A percentile compares a stretch with the other conserved stretches of the same genome.
phyloP scores from a whole-genome alignment of 2,113 vertebrate species.

The Neomonachus schauinslandi region DNA sequence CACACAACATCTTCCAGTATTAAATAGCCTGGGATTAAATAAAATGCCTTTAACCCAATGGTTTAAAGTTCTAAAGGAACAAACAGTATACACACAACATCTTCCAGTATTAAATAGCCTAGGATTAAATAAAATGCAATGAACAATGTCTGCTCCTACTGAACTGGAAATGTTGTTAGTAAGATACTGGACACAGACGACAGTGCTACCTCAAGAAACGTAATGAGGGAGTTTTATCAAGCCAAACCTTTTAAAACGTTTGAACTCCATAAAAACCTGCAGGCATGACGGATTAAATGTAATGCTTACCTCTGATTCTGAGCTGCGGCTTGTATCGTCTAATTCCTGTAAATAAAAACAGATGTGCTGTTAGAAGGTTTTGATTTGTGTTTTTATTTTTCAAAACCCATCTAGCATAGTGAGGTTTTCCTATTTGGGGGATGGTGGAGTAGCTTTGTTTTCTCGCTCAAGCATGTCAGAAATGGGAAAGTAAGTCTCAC shows the following conservation, averaged over 20 bases:
- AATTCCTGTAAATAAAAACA: conserved; percentile 83
- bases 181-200: conserved; percentile 21
- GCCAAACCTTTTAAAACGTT: conserved; percentile 49
- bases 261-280: conserved; percentile 63
- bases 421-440: conserved; percentile 36
- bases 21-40: conserved; percentile 72
- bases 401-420: conserved; percentile 60
- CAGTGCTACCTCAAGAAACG: conserved; percentile 46
- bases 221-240: conserved; percentile 63
- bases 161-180: conserved; percentile 62
- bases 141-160: conserved; percentile 28
- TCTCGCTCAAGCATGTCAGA: conserved; percentile 65
- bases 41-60: conserved; percentile 70
- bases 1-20: conserved; percentile 40
- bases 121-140: conserved; percentile 68
- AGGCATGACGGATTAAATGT: conserved; percentile 67
- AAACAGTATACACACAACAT: background rate
- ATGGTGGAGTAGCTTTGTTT: conserved; percentile 62
- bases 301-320: conserved; percentile 61
- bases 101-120: conserved; percentile 68
- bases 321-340: conserved; percentile 58
- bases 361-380: conserved; percentile 74
- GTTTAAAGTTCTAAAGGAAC: conserved; percentile 59
- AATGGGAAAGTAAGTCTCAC: conserved; percentile 49
- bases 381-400: conserved; percentile 80